A percentile compares a stretch with the other conserved stretches of the same genome.
phyloP scores from a whole-genome alignment of 2,888 invertebrate genomes.

The Eudasyphora cyanicolor region DNA sequence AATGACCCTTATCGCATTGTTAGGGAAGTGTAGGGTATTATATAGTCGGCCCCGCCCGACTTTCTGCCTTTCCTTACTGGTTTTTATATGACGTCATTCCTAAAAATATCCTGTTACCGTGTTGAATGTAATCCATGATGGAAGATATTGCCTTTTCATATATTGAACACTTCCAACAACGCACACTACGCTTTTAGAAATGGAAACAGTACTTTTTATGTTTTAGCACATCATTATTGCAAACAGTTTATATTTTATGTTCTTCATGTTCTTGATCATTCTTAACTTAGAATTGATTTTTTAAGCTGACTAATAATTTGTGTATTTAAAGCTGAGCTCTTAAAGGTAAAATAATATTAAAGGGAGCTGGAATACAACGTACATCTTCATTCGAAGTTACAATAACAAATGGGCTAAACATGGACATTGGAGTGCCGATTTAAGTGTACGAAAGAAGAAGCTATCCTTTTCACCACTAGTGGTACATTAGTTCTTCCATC shows the following conservation, averaged over 20 bases:
- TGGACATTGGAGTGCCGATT: neutral
- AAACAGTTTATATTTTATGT: neutral
- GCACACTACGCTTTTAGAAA: neutral
- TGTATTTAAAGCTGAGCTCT: constrained; percentile 4
- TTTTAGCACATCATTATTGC: constrained; percentile 19
- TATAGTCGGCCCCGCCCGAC: too few relatives aligned
- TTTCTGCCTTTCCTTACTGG: too few relatives aligned
- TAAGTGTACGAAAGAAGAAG: neutral
- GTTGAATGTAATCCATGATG: too few relatives aligned
- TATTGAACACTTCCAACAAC: too few relatives aligned
- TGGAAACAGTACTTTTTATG: neutral
- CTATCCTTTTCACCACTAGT: neutral
- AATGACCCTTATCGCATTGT: too few relatives aligned
- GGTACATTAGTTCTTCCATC: constrained; percentile 85
- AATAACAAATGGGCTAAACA: constrained; percentile 27
- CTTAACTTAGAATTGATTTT: neutral
- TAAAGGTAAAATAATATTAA: neutral
- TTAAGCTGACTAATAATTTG: neutral
- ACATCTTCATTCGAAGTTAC: neutral
- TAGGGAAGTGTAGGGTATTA: too few relatives aligned
- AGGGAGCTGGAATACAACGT: neutral
- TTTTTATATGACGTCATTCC: too few relatives aligned
- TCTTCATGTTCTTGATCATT: neutral
- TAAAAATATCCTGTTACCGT: too few relatives aligned
- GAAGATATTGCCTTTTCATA: too few relatives aligned